Base-by-base conservation (phyloP, 2,888 invertebrate species). In the Eupithecia vulgata region DNA sequence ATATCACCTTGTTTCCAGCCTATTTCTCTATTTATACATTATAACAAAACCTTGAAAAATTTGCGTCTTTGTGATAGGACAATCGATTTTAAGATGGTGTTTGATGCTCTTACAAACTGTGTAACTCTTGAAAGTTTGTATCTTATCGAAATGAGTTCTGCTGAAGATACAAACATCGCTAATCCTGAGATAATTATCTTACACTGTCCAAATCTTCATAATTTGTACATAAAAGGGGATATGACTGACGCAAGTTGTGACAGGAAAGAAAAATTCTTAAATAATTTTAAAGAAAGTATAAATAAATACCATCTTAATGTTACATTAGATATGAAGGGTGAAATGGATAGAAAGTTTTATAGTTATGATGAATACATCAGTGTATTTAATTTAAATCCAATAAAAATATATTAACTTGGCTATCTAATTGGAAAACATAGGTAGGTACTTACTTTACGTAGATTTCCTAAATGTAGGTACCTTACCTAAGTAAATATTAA, bases 101-200 rank as follows among this genome's bases (percentile, higher is more conserved):
- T 91, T 80, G 75, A 81, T 64, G 81, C 85, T 67, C 81, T 93
- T 72, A 85, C 88, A 71, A 84, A 88, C 79, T 90, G 91, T 83
- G 79, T 70, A 37, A 84, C 79, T 37, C 81, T 93, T 78, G 91
- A 93, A 85, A 93, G 91, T 83, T 82, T 93, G 75, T 81, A 87
- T 79, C 75, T 92, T 65, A 45, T 82, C 6, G 91, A 92, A 75
- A 84, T 85, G 65, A 77, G 73, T 64, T 65, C 73, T 8, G 68
- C 69, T 48, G 80, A 85, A 21, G 76, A 65, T 70, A 85, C 83
- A 76, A 79, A 84, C 57, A 65, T 90, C 30, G 81, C 82, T 37
- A 81, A 90, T 80, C 87, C 90, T 66, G 81, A 76, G 34, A 34
- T 79, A 42, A 70, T 93, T 67, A 82, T 93, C 71, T 78, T 86